These are phyloP conservation scores for Platanista minor DNA, from an alignment of 2,113 vertebrate species.

Conservation along the genomic window DNA sequence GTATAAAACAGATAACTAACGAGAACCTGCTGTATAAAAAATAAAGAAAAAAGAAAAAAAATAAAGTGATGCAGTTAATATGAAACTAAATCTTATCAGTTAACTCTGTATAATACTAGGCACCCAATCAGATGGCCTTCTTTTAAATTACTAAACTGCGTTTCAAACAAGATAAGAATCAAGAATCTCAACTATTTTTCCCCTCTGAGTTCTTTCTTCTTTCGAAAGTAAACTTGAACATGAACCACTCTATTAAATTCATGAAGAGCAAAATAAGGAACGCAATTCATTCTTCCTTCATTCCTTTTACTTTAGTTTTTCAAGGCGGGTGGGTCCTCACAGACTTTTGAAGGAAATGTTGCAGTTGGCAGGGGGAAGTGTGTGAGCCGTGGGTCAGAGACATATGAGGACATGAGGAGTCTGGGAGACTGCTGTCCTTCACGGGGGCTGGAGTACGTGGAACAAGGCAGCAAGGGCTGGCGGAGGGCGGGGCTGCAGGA, in stretches of 20 bases:
- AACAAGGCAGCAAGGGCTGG: neutral
- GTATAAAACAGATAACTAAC: no score
- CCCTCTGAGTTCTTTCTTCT: neutral
- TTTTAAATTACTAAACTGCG: neutral
- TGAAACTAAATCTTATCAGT: slow-evolving; percentile 37
- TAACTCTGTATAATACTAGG: neutral
- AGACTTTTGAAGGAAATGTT: neutral
- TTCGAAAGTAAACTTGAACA: neutral
- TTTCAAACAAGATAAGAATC: neutral
- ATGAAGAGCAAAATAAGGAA: neutral
- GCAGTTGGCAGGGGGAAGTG: neutral
- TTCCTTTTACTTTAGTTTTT: neutral
- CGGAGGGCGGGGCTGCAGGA: neutral
- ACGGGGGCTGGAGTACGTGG: fast-evolving
- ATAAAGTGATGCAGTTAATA: neutral
- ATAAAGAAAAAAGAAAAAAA: no score
- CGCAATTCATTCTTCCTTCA: no score
- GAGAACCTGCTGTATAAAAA: no score
- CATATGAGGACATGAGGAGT: neutral
- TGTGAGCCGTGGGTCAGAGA: neutral
- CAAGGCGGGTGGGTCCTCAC: neutral
- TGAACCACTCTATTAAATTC: neutral
- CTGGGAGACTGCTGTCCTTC: neutral
- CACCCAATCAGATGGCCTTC: neutral
- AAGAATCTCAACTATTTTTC: neutral